These are phyloP conservation scores for Drosophila neotestacea DNA, from an alignment of 2,888 invertebrate species.

Conservation along the genomic window DNA sequence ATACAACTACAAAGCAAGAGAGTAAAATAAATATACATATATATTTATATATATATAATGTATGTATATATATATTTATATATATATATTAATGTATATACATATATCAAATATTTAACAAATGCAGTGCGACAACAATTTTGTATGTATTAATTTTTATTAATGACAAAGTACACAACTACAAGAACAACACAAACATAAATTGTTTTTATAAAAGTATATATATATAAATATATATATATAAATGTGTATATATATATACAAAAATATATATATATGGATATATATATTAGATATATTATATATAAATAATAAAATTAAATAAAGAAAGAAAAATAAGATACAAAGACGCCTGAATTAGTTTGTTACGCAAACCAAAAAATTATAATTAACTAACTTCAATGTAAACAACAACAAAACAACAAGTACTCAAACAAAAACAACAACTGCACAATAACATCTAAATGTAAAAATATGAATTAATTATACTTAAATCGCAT, in stretches of 20 bases:
- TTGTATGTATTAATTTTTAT: constrained; percentile 79
- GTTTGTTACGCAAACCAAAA: constrained; percentile 73
- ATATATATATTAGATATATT: constrained; percentile 44
- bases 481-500: constrained; percentile 58
- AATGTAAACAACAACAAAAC: constrained; percentile 57
- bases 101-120: constrained; percentile 62
- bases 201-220: constrained; percentile 72
- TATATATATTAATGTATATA: constrained; percentile 64
- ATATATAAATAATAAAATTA: constrained; percentile 38
- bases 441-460: constrained; percentile 81
- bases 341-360: constrained; percentile 75
- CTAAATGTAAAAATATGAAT: constrained; percentile 77
- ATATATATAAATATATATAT: constrained; percentile 67
- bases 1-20: constrained; percentile 34
- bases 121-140: constrained; percentile 67
- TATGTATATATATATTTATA: constrained; percentile 47
- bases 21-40: constrained; percentile 39
- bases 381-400: constrained; percentile 72
- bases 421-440: constrained; percentile 27
- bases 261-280: constrained; percentile 11
- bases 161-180: constrained; percentile 55
- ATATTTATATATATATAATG: constrained; percentile 28
- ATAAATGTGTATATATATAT: constrained; percentile 57
- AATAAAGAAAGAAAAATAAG: constrained; percentile 47
- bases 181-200: constrained; percentile 56